phyloP scores from a whole-genome alignment of 30 jellyfish, hydroid and myxozoan species.

The Nemopilema nomurai region DNA sequence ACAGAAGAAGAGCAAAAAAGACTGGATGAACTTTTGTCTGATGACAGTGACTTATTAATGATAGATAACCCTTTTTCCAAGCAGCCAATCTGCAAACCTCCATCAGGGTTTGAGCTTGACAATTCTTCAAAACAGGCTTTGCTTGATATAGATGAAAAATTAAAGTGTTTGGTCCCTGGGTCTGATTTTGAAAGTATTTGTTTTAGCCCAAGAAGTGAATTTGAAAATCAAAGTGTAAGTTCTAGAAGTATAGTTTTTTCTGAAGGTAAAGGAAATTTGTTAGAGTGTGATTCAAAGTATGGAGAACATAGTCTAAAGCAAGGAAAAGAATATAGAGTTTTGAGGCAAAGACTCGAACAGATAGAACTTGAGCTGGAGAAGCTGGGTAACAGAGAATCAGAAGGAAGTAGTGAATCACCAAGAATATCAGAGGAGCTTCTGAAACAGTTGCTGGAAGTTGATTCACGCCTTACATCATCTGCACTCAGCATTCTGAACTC shows the following conservation, averaged over 20 bases:
- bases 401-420: conserved; percentile 21
- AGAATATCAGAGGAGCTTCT: conserved; percentile 64
- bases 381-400: conserved; percentile 19
- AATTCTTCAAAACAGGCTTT: conserved; percentile 47
- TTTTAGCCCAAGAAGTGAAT: conserved; percentile 44
- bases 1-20: conserved; percentile 77
- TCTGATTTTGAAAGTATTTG: conserved; percentile 59
- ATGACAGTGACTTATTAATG: conserved; percentile 71
- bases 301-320: conserved; percentile 63
- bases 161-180: conserved; percentile 71
- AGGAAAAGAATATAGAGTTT: conserved; percentile 36
- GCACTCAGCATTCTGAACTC: conserved; percentile 67
- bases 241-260: conserved; percentile 20
- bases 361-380: conserved; percentile 50
- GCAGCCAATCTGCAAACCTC: neutral
- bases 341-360: conserved; percentile 54
- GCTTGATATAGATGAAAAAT: conserved; percentile 72
- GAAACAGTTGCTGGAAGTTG: conserved; percentile 68
- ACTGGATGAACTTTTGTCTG: conserved; percentile 78
- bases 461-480: conserved; percentile 73
- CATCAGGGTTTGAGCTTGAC: conserved; percentile 55
- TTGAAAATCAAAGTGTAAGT: conserved; percentile 2
- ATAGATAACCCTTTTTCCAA: conserved; percentile 81
- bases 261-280: neutral
- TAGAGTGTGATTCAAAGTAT: conserved; percentile 23